Percentiles rank a stretch among this genome's conserved stretches.
These are phyloP conservation scores for Lamprotornis superbus DNA, from an alignment of 2,113 vertebrate genomes.

Conservation along the genomic window DNA sequence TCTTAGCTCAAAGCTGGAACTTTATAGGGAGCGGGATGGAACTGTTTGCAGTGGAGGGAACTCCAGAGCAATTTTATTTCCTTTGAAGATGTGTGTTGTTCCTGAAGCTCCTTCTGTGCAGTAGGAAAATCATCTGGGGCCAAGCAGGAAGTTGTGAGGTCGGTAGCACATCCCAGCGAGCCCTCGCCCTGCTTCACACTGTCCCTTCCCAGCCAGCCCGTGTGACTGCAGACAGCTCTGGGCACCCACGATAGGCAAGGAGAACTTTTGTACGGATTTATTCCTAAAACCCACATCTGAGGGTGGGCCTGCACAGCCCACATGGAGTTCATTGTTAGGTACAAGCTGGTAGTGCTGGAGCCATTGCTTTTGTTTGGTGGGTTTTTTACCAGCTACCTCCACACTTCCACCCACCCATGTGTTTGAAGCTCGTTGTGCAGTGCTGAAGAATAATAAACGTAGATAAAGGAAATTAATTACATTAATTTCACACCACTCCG, in stretches of 20 bases:
- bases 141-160: background rate
- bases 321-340: fast-evolving
- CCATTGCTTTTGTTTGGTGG: too few species aligned
- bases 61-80: background rate
- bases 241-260: background rate
- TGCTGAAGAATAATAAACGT: background rate
- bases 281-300: background rate
- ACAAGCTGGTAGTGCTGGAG: fast-evolving
- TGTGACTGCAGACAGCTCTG: background rate
- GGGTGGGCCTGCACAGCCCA: too few species aligned
- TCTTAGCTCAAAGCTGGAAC: slow-evolving; percentile 12
- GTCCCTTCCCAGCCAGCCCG: background rate
- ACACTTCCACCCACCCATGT: fast-evolving
- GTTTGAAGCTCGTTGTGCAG: too few species aligned
- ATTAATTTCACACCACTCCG: fast-evolving
- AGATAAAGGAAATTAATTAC: too few species aligned
- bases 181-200: fast-evolving
- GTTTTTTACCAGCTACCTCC: background rate
- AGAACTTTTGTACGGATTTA: background rate
- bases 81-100: background rate
- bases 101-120: background rate
- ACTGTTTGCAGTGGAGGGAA: background rate
- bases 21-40: background rate
- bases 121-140: background rate
- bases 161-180: fast-evolving